Evolutionary conservation across 2,888 invertebrate genomes (phyloP).

Genomic region (Xestia sexstrigata): DNA sequence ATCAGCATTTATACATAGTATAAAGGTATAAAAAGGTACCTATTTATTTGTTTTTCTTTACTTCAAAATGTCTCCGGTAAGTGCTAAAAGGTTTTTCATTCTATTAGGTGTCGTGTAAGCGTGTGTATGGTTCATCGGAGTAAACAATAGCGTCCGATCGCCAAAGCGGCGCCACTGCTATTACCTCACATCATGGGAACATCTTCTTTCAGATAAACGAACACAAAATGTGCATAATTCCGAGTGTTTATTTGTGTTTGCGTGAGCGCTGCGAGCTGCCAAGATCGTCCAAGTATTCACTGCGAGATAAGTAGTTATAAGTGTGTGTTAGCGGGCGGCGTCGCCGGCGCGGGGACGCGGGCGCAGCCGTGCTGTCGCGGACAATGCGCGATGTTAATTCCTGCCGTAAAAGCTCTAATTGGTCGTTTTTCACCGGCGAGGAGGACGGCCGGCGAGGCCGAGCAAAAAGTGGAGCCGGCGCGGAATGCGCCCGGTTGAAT

Average conservation of each 20-base stretch:
- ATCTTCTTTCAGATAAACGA: slow-evolving; percentile 78
- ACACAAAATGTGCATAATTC: slow-evolving; percentile 76
- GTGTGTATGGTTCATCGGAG: slow-evolving; percentile 59
- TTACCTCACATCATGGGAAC: slow-evolving; percentile 78
- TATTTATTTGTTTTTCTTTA: slow-evolving; percentile 34
- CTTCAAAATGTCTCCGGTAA: slow-evolving; percentile 38
- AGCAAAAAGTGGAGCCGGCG: slow-evolving; percentile 89
- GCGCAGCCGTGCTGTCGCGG: slow-evolving; percentile 68
- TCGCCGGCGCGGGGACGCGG: slow-evolving; percentile 26
- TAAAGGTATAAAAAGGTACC: not conserved
- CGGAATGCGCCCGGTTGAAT: slow-evolving; percentile 90
- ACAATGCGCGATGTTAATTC: slow-evolving; percentile 85
- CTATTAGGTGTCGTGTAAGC: slow-evolving; percentile 64
- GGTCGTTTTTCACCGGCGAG: slow-evolving; percentile 80
- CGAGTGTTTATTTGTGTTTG: slow-evolving; percentile 72
- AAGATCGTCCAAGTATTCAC: slow-evolving; percentile 70
- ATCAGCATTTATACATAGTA: not conserved
- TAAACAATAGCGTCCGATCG: slow-evolving; percentile 78
- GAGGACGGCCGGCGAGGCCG: slow-evolving; percentile 75
- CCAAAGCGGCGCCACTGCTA: slow-evolving; percentile 81
- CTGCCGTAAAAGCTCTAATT: slow-evolving; percentile 87
- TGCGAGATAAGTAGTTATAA: slow-evolving; percentile 65
- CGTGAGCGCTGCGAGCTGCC: slow-evolving; percentile 70
- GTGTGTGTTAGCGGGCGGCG: slow-evolving; percentile 30
- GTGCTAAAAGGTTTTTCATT: slow-evolving; percentile 70